Conservation (phyloP, 2,888 invertebrate genomes). For the Cetonia aurata region DNA sequence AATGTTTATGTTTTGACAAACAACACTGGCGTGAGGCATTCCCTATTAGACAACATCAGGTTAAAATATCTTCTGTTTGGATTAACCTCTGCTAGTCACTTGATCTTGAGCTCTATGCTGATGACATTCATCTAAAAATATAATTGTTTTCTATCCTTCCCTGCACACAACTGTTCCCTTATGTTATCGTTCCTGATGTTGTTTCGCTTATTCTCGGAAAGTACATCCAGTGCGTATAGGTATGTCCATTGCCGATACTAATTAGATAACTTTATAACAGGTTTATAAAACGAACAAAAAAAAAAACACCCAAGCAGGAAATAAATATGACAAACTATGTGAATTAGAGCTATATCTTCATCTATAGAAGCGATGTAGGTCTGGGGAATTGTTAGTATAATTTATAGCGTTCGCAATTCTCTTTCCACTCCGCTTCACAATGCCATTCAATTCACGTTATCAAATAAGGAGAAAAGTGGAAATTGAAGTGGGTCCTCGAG, state of each 20-base stretch:
- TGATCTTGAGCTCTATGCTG: constrained; percentile 26
- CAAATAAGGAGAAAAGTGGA: constrained; percentile 8
- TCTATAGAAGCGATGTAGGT: too few relatives aligned
- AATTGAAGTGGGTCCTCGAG: constrained; percentile 2
- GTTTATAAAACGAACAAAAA: too few relatives aligned
- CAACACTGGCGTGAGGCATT: constrained; percentile 8
- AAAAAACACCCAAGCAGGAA: too few relatives aligned
- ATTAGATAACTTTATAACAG: too few relatives aligned
- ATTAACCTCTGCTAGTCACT: constrained; percentile 30
- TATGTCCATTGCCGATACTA: too few relatives aligned
- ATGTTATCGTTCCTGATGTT: not conserved
- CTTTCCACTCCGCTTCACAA: too few relatives aligned
- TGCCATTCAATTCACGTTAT: not conserved
- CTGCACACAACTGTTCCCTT: not conserved
- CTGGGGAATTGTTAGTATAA: too few relatives aligned
- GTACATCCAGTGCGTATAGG: too few relatives aligned
- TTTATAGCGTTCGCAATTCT: too few relatives aligned
- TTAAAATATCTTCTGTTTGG: constrained; percentile 33
- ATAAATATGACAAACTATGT: too few relatives aligned
- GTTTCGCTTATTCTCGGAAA: not conserved
- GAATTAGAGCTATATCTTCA: too few relatives aligned
- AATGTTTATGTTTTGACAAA: constrained; percentile 37
- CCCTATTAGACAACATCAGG: constrained; percentile 10
- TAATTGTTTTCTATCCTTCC: constrained; percentile 3
- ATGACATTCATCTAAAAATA: constrained; percentile 28